Conservation (phyloP, 2,888 invertebrate species). For the Crossocerus cetratus region DNA sequence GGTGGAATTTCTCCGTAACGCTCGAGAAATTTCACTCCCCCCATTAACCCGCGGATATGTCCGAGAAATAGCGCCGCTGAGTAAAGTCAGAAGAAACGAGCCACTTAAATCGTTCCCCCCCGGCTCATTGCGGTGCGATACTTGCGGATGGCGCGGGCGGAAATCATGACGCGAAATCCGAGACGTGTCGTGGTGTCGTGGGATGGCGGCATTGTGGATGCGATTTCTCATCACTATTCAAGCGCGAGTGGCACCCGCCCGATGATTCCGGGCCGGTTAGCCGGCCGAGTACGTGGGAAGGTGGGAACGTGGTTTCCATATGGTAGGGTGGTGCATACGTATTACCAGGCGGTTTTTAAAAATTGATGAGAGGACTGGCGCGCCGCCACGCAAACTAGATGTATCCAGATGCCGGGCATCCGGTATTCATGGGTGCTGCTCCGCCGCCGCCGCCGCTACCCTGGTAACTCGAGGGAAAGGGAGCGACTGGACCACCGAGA, state of each 20-base stretch:
- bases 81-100: neutral
- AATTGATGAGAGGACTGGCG: conserved; percentile 71
- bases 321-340: conserved; percentile 67
- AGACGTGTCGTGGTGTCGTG: neutral
- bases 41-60: neutral
- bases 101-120: neutral
- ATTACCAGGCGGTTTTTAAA: conserved; percentile 67
- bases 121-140: neutral
- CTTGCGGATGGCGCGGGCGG: neutral
- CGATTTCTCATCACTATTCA: conserved; percentile 63
- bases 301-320: conserved; percentile 72
- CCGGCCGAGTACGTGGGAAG: conserved; percentile 5
- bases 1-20: neutral
- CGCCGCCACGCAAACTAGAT: conserved; percentile 74
- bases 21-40: neutral
- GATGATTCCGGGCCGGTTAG: neutral
- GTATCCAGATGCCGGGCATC: conserved; percentile 72
- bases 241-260: conserved; percentile 11
- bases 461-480: conserved; percentile 55
- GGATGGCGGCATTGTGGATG: neutral
- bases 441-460: conserved; percentile 38
- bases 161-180: conserved; percentile 4
- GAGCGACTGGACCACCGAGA: conserved; percentile 1
- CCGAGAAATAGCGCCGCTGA: neutral
- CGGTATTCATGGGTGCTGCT: conserved; percentile 74